A percentile compares a stretch with the other conserved stretches of the same genome.
These are phyloP conservation scores for Brachionus rotundiformis DNA, from an alignment of 1,140 invertebrate species.

Conservation along the genomic window DNA sequence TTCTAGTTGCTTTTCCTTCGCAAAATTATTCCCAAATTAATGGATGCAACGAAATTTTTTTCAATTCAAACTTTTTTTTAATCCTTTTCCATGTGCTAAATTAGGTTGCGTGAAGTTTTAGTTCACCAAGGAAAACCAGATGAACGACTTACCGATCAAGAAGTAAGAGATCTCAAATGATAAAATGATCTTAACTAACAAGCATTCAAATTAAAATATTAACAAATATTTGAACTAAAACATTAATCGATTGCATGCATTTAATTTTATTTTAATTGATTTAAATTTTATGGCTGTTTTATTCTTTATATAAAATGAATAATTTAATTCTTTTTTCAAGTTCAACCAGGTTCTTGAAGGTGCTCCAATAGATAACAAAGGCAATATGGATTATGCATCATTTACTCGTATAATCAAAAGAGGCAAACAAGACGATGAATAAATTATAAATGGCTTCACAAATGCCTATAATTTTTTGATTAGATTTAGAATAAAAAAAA, in stretches of 20 bases:
- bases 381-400: slow-evolving; percentile 46
- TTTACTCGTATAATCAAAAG: slow-evolving; percentile 52
- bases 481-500: neutral
- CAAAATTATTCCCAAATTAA: neutral
- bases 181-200: neutral
- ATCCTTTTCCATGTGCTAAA: neutral
- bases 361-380: slow-evolving; percentile 46
- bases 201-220: too few species aligned
- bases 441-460: neutral
- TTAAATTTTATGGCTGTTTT: neutral
- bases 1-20: neutral
- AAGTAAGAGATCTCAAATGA: slow-evolving; percentile 30
- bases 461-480: neutral
- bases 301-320: too few species aligned
- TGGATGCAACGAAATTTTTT: neutral
- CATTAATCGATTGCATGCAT: neutral
- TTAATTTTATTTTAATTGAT: neutral
- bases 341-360: slow-evolving; percentile 50
- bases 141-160: slow-evolving; percentile 50
- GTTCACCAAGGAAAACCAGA: slow-evolving; percentile 48
- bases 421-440: slow-evolving; percentile 52
- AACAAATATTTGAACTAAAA: neutral
- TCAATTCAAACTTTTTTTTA: neutral
- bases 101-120: slow-evolving; percentile 51
- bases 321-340: slow-evolving; percentile 25